Evolutionary conservation across 2,797 vertebrate species (phyloP).

Genomic region (Pteronotus mesoamericanus): DNA sequence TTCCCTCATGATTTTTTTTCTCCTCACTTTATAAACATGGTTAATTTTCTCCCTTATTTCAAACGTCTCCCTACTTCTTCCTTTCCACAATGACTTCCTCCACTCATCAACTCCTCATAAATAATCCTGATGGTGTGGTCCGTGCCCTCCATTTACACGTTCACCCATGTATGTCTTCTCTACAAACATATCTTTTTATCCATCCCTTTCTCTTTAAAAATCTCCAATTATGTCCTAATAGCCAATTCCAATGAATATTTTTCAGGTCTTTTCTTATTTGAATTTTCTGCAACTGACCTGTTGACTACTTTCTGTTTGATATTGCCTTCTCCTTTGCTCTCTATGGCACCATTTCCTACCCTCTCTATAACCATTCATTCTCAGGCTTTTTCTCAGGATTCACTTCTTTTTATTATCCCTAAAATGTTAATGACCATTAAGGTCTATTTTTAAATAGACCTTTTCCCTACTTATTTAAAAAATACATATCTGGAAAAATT

Average conservation of each 20-base stretch:
- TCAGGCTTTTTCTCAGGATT: not conserved
- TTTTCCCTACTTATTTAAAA: not conserved
- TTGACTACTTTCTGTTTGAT: not conserved
- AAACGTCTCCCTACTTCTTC: not conserved
- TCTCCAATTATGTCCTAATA: not conserved
- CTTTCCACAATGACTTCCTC: not conserved
- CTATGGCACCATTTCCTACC: not conserved
- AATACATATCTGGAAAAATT: not conserved
- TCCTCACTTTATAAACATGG: not conserved
- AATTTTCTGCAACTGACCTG: not conserved
- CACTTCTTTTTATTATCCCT: not conserved
- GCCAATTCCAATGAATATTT: not conserved
- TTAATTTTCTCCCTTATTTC: not conserved
- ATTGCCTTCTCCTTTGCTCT: not conserved
- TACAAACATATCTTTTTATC: not conserved
- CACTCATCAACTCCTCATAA: not conserved
- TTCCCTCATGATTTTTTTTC: not conserved
- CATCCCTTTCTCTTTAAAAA: not conserved
- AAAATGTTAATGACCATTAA: not conserved
- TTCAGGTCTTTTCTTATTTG: not conserved
- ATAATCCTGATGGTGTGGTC: not conserved
- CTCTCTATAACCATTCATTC: not conserved
- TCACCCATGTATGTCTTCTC: not conserved
- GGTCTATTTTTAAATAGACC: not conserved
- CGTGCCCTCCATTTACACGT: not conserved